Evolutionary conservation across 2,113 vertebrate species (phyloP).

Genomic region (Chiloscyllium plagiosum): DNA sequence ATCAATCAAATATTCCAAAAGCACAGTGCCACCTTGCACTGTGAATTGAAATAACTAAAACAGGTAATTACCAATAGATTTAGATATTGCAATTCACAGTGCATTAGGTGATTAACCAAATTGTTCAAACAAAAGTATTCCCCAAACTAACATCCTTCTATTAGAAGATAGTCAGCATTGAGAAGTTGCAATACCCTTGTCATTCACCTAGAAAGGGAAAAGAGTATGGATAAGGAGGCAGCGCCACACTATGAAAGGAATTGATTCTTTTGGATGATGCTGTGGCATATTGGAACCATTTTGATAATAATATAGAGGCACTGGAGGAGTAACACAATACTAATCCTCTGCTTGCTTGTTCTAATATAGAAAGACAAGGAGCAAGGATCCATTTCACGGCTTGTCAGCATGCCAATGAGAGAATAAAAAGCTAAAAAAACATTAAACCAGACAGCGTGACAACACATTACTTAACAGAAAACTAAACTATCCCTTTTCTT

Average conservation of each 20-base stretch:
- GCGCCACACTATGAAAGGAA: neutral
- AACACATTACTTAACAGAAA: constrained; percentile 29
- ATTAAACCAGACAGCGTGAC: constrained; percentile 31
- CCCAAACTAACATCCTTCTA: neutral
- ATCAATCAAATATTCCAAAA: neutral
- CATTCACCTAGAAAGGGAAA: neutral
- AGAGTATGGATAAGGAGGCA: neutral
- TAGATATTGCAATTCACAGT: neutral
- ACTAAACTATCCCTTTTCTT: constrained; percentile 17
- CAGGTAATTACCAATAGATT: neutral
- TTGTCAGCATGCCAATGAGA: constrained; percentile 16
- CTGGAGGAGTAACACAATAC: neutral
- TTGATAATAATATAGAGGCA: constrained; percentile 1
- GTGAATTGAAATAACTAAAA: too few relatives aligned
- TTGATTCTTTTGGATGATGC: neutral
- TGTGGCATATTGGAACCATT: neutral
- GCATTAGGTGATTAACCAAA: neutral
- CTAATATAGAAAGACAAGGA: constrained; percentile 22
- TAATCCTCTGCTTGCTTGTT: constrained; percentile 9
- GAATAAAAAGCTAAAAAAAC: constrained; percentile 32
- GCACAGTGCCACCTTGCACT: neutral
- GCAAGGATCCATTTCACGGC: constrained; percentile 17
- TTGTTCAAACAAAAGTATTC: neutral
- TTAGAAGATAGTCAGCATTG: neutral
- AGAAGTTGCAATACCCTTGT: neutral